Evolutionary conservation across 2,888 invertebrate genomes (phyloP), one percentile per base, ranked within the genome.

Genomic region (Alentia gelatinosa): DNA sequence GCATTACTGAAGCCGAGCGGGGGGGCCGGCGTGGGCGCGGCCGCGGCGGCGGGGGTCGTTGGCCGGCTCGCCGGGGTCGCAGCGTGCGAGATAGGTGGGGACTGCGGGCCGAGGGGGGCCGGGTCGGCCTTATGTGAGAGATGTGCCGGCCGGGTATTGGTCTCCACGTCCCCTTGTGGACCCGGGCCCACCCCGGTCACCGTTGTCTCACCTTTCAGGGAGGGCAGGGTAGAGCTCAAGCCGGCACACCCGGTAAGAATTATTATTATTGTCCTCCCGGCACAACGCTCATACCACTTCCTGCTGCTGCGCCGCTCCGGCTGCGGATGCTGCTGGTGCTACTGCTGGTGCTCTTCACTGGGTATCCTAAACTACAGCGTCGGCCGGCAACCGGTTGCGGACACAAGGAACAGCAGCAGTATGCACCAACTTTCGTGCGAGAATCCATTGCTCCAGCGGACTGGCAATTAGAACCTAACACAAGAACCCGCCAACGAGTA

Each of bases 171-270:
- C 86, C 86, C 47, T 23, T 42, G 12, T 30, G n/a, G 15, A n/a
- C 47, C 86, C 47, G 86, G 86, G 19, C 86, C 86, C 86, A 30
- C 86, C 86, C 86, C 86, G 47, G 86, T 47, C 86, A 86, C 86
- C 86, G 86, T 86, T 42, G 86, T 26, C 47, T 9, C 50, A 50
- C 50, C 50, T 15, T 42, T 50, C 19, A 15, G 19, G 30, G 86
- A 47, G 86, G 86, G 42, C 86, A 86, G 47, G 30, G 79, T 79
- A 63, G n/a, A 23, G 37, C 79, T 79, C 37, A 19, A 39, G 39
- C 79, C 79, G 37, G 23, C 79, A 79, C 79, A 39, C 79, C 79
- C 79, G 23, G 37, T 9, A 39, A 79, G 79, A 79, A 35, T 35
- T 79, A 79, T 79, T 79, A 79, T 79, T 79, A 79, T 79, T 79